These are phyloP conservation scores for Oriolus oriolus DNA, from an alignment of 2,113 vertebrate species.

Conservation along the genomic window DNA sequence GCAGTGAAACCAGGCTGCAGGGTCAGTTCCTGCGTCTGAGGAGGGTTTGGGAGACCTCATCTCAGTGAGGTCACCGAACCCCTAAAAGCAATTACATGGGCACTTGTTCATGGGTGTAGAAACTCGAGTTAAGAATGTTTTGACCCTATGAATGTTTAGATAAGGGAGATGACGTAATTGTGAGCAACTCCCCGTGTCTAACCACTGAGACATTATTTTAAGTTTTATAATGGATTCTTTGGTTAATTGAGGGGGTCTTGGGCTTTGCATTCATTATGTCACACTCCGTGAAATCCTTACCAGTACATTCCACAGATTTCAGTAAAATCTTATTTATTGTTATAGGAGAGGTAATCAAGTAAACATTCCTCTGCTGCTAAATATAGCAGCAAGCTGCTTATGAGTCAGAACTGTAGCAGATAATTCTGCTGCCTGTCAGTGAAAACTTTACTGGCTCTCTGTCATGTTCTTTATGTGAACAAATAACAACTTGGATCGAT, in stretches of 20 bases:
- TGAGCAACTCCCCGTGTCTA: background rate
- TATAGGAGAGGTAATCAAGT: slow-evolving; percentile 40
- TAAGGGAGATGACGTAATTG: background rate
- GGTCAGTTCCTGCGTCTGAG: background rate
- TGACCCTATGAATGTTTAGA: background rate
- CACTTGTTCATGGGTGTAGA: background rate
- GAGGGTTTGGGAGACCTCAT: background rate
- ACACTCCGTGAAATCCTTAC: background rate
- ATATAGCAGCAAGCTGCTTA: slow-evolving; percentile 38
- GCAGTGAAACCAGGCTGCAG: background rate
- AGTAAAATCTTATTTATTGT: slow-evolving; percentile 34
- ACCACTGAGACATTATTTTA: background rate
- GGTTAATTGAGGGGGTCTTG: background rate
- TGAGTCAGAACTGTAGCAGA: slow-evolving; percentile 56
- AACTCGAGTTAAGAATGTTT: background rate
- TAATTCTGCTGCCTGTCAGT: slow-evolving; percentile 5
- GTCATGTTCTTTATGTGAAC: background rate
- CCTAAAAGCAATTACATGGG: background rate
- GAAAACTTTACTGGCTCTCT: slow-evolving; percentile 17
- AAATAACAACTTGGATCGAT: background rate
- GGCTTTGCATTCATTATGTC: background rate
- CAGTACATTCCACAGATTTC: background rate
- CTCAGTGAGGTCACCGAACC: background rate
- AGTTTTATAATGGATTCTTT: background rate
- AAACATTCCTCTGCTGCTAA: slow-evolving; percentile 45